Evolutionary conservation across 2,797 vertebrate genomes (phyloP).

Genomic region (Gymnoscopelus microlampas): DNA sequence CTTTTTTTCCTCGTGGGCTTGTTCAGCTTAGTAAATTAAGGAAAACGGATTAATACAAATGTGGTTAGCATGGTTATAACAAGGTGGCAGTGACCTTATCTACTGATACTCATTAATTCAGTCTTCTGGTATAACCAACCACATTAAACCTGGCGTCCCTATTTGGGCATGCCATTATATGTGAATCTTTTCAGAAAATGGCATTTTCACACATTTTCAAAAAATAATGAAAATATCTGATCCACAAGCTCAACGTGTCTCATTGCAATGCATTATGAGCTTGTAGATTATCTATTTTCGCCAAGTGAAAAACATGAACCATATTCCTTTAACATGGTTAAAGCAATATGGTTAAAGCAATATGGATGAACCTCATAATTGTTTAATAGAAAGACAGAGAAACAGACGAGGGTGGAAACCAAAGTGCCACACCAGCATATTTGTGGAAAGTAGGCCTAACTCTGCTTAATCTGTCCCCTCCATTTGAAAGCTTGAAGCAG

Average conservation of each 20-base stretch:
- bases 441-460: conserved; percentile 72
- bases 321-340: too few species aligned
- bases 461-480: conserved; percentile 79
- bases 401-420: conserved; percentile 49
- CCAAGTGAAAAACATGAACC: too few species aligned
- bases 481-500: conserved; percentile 69
- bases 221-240: too few species aligned
- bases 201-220: too few species aligned
- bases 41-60: neutral
- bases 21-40: neutral
- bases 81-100: neutral
- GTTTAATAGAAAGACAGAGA: conserved; percentile 39
- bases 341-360: conserved; percentile 50
- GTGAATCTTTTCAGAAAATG: too few species aligned
- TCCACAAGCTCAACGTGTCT: too few species aligned
- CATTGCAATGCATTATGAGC: too few species aligned
- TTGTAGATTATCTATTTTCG: too few species aligned
- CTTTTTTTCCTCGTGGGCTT: neutral
- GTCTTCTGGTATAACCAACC: too few species aligned
- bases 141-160: too few species aligned
- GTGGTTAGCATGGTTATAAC: neutral
- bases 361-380: conserved; percentile 47
- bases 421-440: conserved; percentile 78
- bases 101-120: neutral
- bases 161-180: too few species aligned